phyloP scores from a whole-genome alignment of 2,113 vertebrate genomes.

The Physeter macrocephalus region DNA sequence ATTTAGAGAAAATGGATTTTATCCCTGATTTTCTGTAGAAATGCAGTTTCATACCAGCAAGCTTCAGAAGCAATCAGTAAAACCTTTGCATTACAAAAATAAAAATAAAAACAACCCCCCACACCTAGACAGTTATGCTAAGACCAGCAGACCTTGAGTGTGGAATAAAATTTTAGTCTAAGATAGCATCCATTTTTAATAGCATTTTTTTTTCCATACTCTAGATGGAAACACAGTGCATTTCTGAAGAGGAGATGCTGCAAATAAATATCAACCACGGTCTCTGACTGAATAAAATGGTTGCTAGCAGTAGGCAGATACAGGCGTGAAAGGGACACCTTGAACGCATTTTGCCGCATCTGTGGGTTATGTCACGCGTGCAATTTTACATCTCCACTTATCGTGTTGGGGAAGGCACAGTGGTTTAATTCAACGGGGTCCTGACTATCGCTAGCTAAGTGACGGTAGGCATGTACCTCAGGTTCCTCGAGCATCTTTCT shows the following conservation, averaged over 20 bases:
- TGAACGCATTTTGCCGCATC: not conserved
- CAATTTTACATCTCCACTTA: not conserved
- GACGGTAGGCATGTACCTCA: accelerated
- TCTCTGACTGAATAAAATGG: too few relatives aligned
- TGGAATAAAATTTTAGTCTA: not conserved
- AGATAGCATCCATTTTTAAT: not conserved
- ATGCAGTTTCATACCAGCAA: not conserved
- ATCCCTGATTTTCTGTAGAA: not conserved
- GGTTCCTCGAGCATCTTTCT: not conserved
- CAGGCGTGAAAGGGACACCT: accelerated
- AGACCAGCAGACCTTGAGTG: not conserved
- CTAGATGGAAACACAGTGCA: not conserved
- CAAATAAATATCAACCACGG: not conserved
- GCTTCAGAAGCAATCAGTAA: not conserved
- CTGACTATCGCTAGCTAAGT: accelerated
- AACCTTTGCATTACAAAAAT: not conserved
- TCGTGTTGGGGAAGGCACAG: not conserved
- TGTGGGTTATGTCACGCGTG: accelerated
- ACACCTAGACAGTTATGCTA: not conserved
- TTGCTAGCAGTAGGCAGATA: not conserved
- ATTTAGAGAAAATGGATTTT: not conserved
- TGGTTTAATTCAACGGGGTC: not conserved
- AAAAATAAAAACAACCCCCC: not conserved
- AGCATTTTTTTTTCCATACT: not conserved
- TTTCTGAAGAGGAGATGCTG: not conserved